Base-by-base conservation (phyloP, 2,888 invertebrate species). In the Cheilosia scutellata region DNA sequence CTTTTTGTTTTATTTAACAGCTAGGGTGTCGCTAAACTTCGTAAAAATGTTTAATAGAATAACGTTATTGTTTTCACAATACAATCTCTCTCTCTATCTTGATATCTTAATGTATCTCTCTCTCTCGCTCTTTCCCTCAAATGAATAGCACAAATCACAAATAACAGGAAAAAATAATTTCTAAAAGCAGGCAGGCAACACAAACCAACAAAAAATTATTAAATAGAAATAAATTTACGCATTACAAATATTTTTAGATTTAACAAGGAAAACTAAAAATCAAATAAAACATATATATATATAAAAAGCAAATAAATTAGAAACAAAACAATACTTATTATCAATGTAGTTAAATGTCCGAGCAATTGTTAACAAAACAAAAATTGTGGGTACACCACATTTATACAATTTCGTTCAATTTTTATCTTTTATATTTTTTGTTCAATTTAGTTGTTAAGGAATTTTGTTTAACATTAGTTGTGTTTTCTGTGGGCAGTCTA, bases 291-390 rank as follows among this genome's bases (percentile, higher is more conserved):
- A 40, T 42, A 75, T 57, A 74, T 63, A 66, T 13, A 66, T 66
- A 58, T 60, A 66, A 53, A 57, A 66, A 70, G 55, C 37, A 78
- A 49, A 66, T 20, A 58, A 76, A 66, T 66, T 76, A 76, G 58
- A 66, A 77, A 62, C 55, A 78, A 75, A 63, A 57, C 58, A 71
- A 84, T 75, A 84, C 74, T 75, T 79, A 84, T 79, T 84, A 84
- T 84, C 84, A 76, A 79, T 62, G 84, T 84, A 84, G 84, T 84
- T 84, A 71, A 84, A 79, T 79, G 84, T 84, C 84, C 65, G 70
- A 84, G 75, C 75, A 84, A 75, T 79, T 65, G 71, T 79, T 66
- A 75, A 79, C 53, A 75, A 75, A 75, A 49, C 49, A 58, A 27
- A 40, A 79, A 70, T 3, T 27, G 40, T 63, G 70, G 27, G 44